phyloP scores from a whole-genome alignment of 2,113 vertebrate species.

The Astur gentilis region DNA sequence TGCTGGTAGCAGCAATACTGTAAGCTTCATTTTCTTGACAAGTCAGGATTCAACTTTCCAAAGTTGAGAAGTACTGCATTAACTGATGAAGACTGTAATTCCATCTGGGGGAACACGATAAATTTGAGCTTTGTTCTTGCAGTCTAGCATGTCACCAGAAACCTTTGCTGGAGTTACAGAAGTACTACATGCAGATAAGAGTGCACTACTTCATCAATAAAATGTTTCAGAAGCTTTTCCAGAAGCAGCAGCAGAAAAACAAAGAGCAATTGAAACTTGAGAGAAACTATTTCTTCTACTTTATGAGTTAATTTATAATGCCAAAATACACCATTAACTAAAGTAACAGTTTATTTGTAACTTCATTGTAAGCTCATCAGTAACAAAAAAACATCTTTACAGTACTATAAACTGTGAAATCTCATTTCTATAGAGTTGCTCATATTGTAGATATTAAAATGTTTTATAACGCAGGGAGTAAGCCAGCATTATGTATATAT shows the following conservation, averaged over 20 bases:
- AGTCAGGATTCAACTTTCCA: background rate
- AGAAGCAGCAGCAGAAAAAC: background rate
- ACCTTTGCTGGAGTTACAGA: background rate
- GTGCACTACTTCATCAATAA: background rate
- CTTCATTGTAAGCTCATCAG: background rate
- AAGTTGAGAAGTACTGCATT: background rate
- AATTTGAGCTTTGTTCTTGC: conserved; percentile 3
- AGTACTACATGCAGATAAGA: background rate
- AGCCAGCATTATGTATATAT: background rate
- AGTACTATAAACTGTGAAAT: background rate
- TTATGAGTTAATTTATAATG: background rate
- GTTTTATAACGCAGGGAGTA: background rate
- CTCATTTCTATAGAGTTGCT: background rate
- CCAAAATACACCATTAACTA: background rate
- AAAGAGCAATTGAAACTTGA: background rate
- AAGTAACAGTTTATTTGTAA: background rate
- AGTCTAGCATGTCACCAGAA: conserved; percentile 15
- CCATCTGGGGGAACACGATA: background rate
- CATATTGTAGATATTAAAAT: background rate
- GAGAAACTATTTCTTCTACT: background rate
- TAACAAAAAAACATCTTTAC: background rate
- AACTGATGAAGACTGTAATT: conserved; percentile 56
- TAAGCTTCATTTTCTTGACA: background rate
- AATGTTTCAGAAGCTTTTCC: background rate
- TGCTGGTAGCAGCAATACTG: background rate